These are phyloP conservation scores for Intellagama lesueurii DNA, from an alignment of 2,797 vertebrate genomes.

Conservation along the genomic window DNA sequence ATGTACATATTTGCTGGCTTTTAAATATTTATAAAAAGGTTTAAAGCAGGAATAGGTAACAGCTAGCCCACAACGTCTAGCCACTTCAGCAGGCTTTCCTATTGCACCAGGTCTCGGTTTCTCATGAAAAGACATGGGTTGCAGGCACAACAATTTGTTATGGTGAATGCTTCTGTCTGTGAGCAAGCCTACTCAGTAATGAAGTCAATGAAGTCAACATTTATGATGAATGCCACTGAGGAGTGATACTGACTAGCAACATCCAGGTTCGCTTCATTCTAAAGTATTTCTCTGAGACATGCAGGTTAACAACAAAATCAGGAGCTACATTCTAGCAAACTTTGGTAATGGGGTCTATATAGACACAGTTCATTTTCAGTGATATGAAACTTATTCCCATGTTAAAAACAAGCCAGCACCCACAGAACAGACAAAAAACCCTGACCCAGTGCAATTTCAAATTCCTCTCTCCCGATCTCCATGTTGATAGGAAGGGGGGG, in stretches of 20 bases:
- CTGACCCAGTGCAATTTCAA: constrained; percentile 34
- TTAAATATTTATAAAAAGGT: not conserved
- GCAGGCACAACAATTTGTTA: not conserved
- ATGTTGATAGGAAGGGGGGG: not conserved
- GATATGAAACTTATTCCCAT: not conserved
- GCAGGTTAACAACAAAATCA: not conserved
- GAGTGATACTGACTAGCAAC: not conserved
- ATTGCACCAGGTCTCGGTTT: not conserved
- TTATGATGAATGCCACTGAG: not conserved
- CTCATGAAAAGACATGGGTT: not conserved
- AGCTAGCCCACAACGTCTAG: not conserved
- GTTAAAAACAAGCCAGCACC: constrained; percentile 3
- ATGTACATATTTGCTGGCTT: not conserved
- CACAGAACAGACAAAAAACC: constrained; percentile 35
- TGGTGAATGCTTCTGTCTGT: not conserved
- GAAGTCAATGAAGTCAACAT: not conserved
- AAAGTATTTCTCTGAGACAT: not conserved
- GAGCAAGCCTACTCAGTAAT: not conserved
- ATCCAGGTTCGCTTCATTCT: not conserved
- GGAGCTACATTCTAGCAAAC: not conserved
- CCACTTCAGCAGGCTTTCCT: not conserved
- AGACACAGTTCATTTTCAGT: not conserved
- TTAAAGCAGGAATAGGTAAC: not conserved
- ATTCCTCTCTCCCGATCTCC: constrained; percentile 1
- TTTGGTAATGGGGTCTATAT: not conserved